A percentile compares a stretch with the other conserved stretches of the same genome.
Evolutionary conservation across 2,797 vertebrate genomes (phyloP).

Genomic region (Acomys russatus): DNA sequence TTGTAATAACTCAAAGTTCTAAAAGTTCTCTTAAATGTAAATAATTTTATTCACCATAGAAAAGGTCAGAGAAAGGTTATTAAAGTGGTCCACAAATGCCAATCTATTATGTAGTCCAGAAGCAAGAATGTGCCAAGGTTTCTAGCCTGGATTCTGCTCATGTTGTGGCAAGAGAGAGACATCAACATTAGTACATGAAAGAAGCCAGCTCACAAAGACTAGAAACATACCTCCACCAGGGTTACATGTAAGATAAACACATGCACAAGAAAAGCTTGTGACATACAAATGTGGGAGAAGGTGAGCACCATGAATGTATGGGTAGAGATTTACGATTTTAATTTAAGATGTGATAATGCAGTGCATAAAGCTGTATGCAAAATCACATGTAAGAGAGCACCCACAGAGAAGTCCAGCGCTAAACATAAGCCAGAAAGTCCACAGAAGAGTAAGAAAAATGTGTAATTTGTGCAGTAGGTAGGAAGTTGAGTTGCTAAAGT

Average conservation of each 20-base stretch:
- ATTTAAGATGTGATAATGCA: background rate
- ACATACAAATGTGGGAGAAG: background rate
- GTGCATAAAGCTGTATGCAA: background rate
- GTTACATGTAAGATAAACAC: background rate
- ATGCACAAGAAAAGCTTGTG: background rate
- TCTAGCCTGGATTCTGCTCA: background rate
- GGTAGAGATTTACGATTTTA: background rate
- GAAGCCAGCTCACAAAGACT: background rate
- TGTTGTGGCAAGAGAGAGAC: background rate
- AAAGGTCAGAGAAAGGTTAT: constrained; percentile 25
- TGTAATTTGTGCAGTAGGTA: background rate
- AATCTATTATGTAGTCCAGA: constrained; percentile 29
- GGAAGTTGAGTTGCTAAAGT: background rate
- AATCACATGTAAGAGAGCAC: background rate
- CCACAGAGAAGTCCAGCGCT: background rate
- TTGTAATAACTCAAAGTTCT: background rate
- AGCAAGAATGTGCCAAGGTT: background rate
- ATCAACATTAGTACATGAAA: background rate
- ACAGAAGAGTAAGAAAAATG: background rate
- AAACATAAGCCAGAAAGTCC: background rate
- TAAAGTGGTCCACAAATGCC: constrained; percentile 12
- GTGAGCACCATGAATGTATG: background rate
- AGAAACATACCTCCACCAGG: background rate
- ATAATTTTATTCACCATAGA: constrained; percentile 6
- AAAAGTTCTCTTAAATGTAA: constrained; percentile 49